A percentile compares a stretch with the other conserved stretches of the same genome.
phyloP scores from a whole-genome alignment of 2,888 invertebrate species.

The Plebejus melissa region DNA sequence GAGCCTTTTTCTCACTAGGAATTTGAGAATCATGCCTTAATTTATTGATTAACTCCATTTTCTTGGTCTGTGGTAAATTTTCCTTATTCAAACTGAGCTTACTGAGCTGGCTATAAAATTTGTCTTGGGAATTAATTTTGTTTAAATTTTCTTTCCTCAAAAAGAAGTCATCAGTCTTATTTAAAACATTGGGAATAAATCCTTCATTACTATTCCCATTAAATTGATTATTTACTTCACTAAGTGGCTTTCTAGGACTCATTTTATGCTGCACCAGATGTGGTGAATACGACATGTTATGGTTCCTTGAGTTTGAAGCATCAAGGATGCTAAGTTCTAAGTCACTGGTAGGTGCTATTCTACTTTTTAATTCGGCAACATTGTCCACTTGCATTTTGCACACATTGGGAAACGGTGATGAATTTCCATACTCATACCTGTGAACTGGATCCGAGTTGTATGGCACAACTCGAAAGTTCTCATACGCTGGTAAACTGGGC shows the following conservation, averaged over 20 bases:
- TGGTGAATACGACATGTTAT: neutral
- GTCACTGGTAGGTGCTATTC: constrained; percentile 57
- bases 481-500: constrained; percentile 42
- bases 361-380: constrained; percentile 39
- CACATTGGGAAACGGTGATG: constrained; percentile 57
- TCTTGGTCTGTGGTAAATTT: constrained; percentile 49
- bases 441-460: constrained; percentile 57
- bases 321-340: constrained; percentile 67
- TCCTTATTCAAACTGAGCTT: constrained; percentile 54
- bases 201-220: constrained; percentile 43
- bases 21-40: constrained; percentile 32
- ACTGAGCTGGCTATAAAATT: constrained; percentile 47
- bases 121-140: constrained; percentile 41
- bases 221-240: constrained; percentile 17
- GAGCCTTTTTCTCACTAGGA: constrained; percentile 19
- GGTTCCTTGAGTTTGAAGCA: constrained; percentile 44
- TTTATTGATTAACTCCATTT: constrained; percentile 48
- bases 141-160: constrained; percentile 54
- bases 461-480: constrained; percentile 40
- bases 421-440: constrained; percentile 58
- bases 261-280: neutral
- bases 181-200: constrained; percentile 46
- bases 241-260: constrained; percentile 15
- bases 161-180: constrained; percentile 59
- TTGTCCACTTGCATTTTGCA: constrained; percentile 48